These are phyloP conservation scores for Himalopsyche kuldschensis DNA, from an alignment of 2,888 invertebrate species.

Conservation along the genomic window DNA sequence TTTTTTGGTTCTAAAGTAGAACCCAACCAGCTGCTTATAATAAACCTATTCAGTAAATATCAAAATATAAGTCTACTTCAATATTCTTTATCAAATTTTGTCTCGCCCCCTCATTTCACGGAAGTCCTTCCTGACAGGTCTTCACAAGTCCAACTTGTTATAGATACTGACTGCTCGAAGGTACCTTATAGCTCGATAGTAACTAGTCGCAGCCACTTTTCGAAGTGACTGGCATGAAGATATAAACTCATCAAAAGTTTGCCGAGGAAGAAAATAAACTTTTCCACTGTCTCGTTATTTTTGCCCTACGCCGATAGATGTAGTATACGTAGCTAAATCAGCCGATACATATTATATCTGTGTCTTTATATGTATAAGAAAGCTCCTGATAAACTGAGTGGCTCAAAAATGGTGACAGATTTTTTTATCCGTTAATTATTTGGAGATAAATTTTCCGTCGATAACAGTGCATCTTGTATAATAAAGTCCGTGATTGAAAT, in stretches of 20 bases:
- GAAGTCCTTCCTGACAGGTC: too few species aligned
- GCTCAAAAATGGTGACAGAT: not conserved
- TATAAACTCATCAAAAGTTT: constrained; percentile 38
- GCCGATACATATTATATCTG: not conserved
- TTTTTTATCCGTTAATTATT: too few species aligned
- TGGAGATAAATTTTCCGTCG: too few species aligned
- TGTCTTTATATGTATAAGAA: not conserved
- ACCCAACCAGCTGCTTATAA: too few species aligned
- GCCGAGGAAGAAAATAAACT: constrained; percentile 26
- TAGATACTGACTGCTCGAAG: not conserved
- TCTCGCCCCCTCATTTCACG: not conserved
- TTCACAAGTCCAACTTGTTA: not conserved
- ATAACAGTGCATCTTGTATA: too few species aligned
- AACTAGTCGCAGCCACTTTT: not conserved
- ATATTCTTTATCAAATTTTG: not conserved
- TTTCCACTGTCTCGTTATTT: constrained; percentile 28
- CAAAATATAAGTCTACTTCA: not conserved
- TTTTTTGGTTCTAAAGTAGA: too few species aligned
- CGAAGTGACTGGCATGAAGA: constrained; percentile 30
- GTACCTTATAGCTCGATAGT: not conserved
- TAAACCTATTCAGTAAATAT: not conserved
- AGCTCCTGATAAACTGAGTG: not conserved
- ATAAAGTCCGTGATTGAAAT: too few species aligned
- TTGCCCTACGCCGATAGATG: constrained; percentile 6
- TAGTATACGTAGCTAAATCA: not conserved